Percentiles rank a stretch among this genome's conserved stretches.
These are phyloP conservation scores for Grapholita molesta DNA, from an alignment of 1,140 invertebrate genomes.

Conservation along the genomic window DNA sequence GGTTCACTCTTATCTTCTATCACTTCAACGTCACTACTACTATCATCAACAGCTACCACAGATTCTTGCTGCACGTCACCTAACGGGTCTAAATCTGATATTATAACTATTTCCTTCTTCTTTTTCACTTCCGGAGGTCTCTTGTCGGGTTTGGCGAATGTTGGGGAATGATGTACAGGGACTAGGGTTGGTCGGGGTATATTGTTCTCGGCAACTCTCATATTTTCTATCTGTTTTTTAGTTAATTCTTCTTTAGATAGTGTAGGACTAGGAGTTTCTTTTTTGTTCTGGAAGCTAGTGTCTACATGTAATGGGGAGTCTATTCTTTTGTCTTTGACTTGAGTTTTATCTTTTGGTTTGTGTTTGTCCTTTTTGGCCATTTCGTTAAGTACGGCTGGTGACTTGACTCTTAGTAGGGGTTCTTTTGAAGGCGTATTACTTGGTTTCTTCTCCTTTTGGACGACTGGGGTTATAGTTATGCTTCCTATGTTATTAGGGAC, in stretches of 20 bases:
- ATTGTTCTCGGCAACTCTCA: slow-evolving; percentile 59
- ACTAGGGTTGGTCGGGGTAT: slow-evolving; percentile 56
- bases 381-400: slow-evolving; percentile 60
- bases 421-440: slow-evolving; percentile 38
- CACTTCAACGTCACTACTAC: slow-evolving; percentile 67
- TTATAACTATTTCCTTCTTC: slow-evolving; percentile 62
- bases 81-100: slow-evolving; percentile 61
- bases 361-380: slow-evolving; percentile 58
- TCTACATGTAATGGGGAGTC: slow-evolving; percentile 54
- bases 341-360: slow-evolving; percentile 25
- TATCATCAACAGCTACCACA: slow-evolving; percentile 57
- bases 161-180: slow-evolving; percentile 61
- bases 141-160: slow-evolving; percentile 66
- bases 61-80: slow-evolving; percentile 44
- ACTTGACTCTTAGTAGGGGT: slow-evolving; percentile 55
- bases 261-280: slow-evolving; percentile 38
- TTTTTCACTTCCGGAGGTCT: slow-evolving; percentile 60
- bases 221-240: slow-evolving; percentile 57
- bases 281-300: slow-evolving; percentile 46
- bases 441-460: slow-evolving; percentile 24
- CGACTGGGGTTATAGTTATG: slow-evolving; percentile 63
- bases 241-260: slow-evolving; percentile 40
- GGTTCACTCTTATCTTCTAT: slow-evolving; percentile 57
- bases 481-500: slow-evolving; percentile 65
- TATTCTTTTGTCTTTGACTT: slow-evolving; percentile 38